phyloP scores from a whole-genome alignment of 1,140 invertebrate species.

The Wiebesia pumilae region DNA sequence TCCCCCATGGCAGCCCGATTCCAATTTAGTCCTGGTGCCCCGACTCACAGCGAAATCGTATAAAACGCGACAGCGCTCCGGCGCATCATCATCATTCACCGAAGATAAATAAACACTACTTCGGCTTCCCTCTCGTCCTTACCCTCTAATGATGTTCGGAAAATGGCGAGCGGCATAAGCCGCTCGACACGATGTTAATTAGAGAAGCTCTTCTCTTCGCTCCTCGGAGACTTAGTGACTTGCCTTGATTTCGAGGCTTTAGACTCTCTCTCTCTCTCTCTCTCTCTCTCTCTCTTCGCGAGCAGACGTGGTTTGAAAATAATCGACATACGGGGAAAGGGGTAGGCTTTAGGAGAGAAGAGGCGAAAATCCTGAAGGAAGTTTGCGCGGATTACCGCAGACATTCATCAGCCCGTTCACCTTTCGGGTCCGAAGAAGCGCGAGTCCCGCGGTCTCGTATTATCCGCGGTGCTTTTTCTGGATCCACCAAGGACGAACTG shows the following conservation, averaged over 20 bases:
- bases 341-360: not conserved
- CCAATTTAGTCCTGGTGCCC: constrained; percentile 39
- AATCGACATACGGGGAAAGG: not conserved
- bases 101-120: constrained; percentile 46
- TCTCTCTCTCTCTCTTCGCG: not conserved
- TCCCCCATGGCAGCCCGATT: constrained; percentile 32
- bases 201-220: constrained; percentile 55
- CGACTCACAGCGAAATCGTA: constrained; percentile 25
- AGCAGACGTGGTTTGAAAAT: not conserved
- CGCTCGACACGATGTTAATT: constrained; percentile 65
- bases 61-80: not conserved
- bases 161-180: constrained; percentile 55
- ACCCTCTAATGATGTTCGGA: constrained; percentile 44
- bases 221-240: constrained; percentile 60
- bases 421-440: not conserved
- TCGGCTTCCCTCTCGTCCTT: not conserved
- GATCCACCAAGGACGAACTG: not conserved
- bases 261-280: constrained; percentile 24
- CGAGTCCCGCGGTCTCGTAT: not conserved
- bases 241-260: constrained; percentile 62
- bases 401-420: constrained; percentile 65
- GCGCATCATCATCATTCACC: constrained; percentile 47
- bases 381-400: constrained; percentile 63
- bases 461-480: constrained; percentile 19
- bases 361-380: constrained; percentile 36